Evolutionary conservation across 2,113 vertebrate genomes (phyloP).

Genomic region (Genyomyrus donnyi): DNA sequence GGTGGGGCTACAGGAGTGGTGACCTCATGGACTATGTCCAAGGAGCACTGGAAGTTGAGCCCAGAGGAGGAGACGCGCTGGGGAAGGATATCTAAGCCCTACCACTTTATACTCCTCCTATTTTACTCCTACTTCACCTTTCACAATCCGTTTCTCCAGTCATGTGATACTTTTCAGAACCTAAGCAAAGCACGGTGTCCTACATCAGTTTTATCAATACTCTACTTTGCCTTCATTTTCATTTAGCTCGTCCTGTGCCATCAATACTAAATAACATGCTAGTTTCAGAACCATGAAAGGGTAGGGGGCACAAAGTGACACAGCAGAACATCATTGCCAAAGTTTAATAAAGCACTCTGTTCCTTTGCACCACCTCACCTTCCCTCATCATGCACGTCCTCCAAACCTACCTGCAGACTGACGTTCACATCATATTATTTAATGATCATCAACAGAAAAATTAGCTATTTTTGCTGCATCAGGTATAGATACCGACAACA

Average conservation of each 20-base stretch:
- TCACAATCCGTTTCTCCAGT: background rate
- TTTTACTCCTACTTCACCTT: too few species aligned
- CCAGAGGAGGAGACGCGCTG: background rate
- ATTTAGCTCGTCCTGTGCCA: background rate
- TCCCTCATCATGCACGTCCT: background rate
- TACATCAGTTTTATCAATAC: background rate
- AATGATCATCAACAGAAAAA: background rate
- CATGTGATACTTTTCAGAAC: background rate
- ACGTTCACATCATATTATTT: background rate
- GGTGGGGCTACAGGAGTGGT: background rate
- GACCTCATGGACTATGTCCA: background rate
- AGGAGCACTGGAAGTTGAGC: background rate
- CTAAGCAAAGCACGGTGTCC: background rate
- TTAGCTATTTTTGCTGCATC: background rate
- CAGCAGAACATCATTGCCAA: background rate
- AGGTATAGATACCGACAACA: background rate
- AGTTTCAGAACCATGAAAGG: background rate
- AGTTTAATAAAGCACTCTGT: background rate
- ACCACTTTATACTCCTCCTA: background rate
- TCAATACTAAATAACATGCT: background rate
- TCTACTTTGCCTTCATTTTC: background rate
- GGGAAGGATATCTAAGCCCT: background rate
- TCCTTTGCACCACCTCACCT: background rate
- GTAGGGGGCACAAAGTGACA: background rate
- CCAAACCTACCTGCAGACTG: background rate